Conservation (phyloP, 2,888 invertebrate genomes). For the Xestia rhomboidea region DNA sequence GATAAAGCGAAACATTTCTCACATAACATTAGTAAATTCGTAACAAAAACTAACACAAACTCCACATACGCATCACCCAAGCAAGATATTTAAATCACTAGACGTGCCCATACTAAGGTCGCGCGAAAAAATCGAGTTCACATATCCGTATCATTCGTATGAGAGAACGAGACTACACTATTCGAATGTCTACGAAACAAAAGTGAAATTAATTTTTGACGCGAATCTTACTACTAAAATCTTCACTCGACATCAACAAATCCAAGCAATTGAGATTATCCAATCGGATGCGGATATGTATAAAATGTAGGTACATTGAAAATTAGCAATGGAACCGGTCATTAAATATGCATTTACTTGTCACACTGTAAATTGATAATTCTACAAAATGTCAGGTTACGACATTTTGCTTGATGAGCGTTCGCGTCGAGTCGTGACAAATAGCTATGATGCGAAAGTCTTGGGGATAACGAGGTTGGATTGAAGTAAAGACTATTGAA, state of each 20-base stretch:
- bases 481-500: background rate
- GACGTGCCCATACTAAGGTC: background rate
- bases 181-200: background rate
- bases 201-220: background rate
- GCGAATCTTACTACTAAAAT: background rate
- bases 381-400: conserved; percentile 55
- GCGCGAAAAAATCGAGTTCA: background rate
- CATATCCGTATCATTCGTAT: background rate
- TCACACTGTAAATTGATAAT: conserved; percentile 62
- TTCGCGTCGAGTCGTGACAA: conserved; percentile 20
- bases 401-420: conserved; percentile 50
- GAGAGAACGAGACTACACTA: background rate
- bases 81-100: background rate
- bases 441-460: conserved; percentile 16
- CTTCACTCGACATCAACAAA: background rate
- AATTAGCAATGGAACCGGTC: conserved; percentile 58
- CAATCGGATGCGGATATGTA: conserved; percentile 37
- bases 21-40: conserved; percentile 2
- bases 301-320: conserved; percentile 48
- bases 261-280: conserved; percentile 41
- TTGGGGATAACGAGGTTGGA: conserved; percentile 1
- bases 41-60: conserved; percentile 36
- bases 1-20: conserved; percentile 4
- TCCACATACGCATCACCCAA: background rate
- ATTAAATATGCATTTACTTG: conserved; percentile 62